Percentiles rank a stretch among this genome's conserved stretches.
Conservation (phyloP, 2,888 invertebrate species). For the Callinectes sapidus region DNA sequence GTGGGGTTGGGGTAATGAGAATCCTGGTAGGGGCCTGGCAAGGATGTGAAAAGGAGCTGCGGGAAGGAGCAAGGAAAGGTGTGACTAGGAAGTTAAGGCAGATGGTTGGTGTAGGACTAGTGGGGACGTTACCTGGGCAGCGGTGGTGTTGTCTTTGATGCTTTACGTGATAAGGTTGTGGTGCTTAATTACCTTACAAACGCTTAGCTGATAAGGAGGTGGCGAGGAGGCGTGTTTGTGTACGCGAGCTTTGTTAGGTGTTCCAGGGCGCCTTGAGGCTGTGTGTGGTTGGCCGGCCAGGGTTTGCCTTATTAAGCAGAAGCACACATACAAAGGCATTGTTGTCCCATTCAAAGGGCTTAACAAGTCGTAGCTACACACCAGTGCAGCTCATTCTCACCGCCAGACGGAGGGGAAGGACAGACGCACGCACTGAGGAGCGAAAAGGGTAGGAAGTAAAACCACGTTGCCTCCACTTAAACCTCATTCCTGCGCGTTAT, state of each 20-base stretch:
- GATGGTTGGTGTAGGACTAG: not conserved
- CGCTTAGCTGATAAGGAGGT: not conserved
- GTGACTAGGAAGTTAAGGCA: not conserved
- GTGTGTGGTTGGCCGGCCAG: not conserved
- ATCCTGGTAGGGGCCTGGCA: not conserved
- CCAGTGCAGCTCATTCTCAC: not conserved
- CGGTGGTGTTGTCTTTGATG: not conserved
- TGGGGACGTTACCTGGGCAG: not conserved
- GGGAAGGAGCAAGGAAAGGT: not conserved
- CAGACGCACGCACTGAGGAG: not conserved
- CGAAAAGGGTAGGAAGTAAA: not conserved
- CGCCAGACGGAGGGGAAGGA: not conserved
- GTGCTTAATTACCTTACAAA: conserved; percentile 29
- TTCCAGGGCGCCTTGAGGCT: not conserved
- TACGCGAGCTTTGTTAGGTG: conserved; percentile 19
- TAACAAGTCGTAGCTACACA: not conserved
- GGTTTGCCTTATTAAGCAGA: not conserved
- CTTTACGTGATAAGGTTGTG: not conserved
- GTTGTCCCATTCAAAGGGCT: not conserved
- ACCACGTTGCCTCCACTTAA: not conserved
- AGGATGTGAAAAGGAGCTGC: not conserved
- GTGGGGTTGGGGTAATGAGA: not conserved
- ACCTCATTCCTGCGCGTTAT: not conserved
- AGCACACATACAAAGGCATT: not conserved
- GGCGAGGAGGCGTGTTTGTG: conserved; percentile 14